Evolutionary conservation across 2,888 invertebrate species (phyloP).

Genomic region (Tillus elongatus): DNA sequence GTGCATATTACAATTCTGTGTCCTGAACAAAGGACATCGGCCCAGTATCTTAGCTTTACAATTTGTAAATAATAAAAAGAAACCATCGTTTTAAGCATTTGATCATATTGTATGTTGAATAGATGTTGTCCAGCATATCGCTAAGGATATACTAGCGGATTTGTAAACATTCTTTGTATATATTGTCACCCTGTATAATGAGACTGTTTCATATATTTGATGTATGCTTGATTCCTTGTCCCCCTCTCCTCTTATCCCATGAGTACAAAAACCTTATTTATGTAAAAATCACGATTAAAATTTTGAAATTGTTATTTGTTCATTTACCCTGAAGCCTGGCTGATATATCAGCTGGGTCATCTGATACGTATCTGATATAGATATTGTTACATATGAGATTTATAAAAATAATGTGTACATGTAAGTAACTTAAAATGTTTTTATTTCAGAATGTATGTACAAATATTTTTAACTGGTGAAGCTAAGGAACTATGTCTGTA

Average conservation of each 20-base stretch:
- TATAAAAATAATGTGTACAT: constrained; percentile 35
- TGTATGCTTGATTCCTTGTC: constrained; percentile 23
- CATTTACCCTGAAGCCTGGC: constrained; percentile 6
- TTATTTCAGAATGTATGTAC: constrained; percentile 41
- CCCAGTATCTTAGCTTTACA: constrained; percentile 41
- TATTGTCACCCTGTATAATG: constrained; percentile 37
- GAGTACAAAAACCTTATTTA: constrained; percentile 30
- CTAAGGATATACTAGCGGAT: constrained; percentile 16
- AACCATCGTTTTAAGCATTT: constrained; percentile 21
- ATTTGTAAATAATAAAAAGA: constrained; percentile 24
- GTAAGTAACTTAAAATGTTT: constrained; percentile 39
- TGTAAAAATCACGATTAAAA: constrained; percentile 18
- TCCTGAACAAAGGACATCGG: constrained; percentile 34
- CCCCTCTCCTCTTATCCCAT: constrained; percentile 22
- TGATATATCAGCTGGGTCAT: constrained; percentile 17
- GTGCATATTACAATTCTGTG: constrained; percentile 26
- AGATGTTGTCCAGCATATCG: not conserved
- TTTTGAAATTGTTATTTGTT: constrained; percentile 9
- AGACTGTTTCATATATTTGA: constrained; percentile 37
- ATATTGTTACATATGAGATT: constrained; percentile 29
- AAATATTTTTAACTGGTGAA: constrained; percentile 42
- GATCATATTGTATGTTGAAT: not conserved
- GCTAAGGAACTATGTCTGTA: constrained; percentile 38
- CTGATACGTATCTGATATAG: constrained; percentile 27
- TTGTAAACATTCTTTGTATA: constrained; percentile 31